phyloP scores from a whole-genome alignment of 2,888 invertebrate genomes.

The Sussaba pulchella region DNA sequence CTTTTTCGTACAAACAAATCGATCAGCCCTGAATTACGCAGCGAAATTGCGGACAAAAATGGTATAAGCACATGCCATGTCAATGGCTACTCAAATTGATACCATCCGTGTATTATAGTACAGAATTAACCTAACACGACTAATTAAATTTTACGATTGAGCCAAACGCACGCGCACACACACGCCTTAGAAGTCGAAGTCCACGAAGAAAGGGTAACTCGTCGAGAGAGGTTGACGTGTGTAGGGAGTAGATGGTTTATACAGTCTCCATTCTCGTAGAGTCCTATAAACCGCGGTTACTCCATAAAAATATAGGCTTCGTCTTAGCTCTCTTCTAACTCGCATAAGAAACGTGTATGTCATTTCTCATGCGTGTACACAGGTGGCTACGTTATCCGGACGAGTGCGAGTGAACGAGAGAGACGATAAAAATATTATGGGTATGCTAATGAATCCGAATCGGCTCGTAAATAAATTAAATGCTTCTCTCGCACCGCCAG shows the following conservation, averaged over 20 bases:
- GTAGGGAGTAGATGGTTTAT: constrained; percentile 32
- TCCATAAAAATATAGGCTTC: constrained; percentile 17
- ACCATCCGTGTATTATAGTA: neutral
- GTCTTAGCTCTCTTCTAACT: constrained; percentile 17
- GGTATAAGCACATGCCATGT: neutral
- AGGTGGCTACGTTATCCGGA: neutral
- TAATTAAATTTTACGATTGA: constrained; percentile 27
- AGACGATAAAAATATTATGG: constrained; percentile 56
- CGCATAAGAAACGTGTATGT: constrained; percentile 4
- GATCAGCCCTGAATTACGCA: no score
- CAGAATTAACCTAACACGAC: constrained; percentile 14
- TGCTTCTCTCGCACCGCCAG: constrained; percentile 57
- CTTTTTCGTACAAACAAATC: no score
- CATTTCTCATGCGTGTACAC: constrained; percentile 9
- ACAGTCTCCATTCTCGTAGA: constrained; percentile 17
- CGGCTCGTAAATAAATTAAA: constrained; percentile 68
- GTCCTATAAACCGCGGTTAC: constrained; percentile 17
- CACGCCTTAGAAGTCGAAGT: neutral
- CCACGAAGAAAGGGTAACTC: neutral
- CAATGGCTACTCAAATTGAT: neutral
- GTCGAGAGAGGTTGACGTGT: neutral
- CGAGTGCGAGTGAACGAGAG: constrained; percentile 1
- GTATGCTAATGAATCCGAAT: constrained; percentile 68
- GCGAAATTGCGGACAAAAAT: neutral
- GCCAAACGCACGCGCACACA: neutral